Conservation (phyloP, 2,113 vertebrate species). For the Gavia stellata region DNA sequence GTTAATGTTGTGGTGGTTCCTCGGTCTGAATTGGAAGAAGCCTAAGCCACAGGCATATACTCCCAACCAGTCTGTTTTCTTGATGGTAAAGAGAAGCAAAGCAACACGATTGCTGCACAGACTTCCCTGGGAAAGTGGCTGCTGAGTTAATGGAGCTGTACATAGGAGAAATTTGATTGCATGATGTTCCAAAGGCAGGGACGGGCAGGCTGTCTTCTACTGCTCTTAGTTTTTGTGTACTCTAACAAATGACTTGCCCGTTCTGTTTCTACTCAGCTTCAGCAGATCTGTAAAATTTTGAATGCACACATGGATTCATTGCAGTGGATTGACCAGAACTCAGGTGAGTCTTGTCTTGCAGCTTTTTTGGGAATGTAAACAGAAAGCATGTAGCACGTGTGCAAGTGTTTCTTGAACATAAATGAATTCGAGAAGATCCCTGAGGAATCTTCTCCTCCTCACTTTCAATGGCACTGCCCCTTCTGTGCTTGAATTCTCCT, state of each 20-base stretch:
- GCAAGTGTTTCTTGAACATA: neutral
- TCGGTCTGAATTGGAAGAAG: neutral
- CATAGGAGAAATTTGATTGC: neutral
- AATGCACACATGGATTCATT: constrained; percentile 98
- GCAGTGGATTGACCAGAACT: constrained; percentile 97
- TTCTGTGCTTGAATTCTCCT: neutral
- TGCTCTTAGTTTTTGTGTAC: neutral
- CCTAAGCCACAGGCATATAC: neutral
- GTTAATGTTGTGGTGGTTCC: neutral
- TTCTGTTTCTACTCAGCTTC: constrained; percentile 73
- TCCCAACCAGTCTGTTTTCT: neutral
- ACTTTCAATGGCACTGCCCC: neutral
- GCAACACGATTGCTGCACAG: neutral
- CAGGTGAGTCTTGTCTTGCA: constrained; percentile 61
- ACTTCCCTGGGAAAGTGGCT: neutral
- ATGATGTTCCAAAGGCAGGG: neutral
- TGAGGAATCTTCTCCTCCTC: neutral
- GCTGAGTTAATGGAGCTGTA: neutral
- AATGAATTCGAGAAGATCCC: neutral
- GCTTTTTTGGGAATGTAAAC: neutral
- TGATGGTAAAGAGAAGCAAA: neutral
- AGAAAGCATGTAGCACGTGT: neutral
- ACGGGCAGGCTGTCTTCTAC: neutral
- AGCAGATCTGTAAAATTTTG: constrained; percentile 97
- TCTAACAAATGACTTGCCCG: neutral